Percentiles rank a stretch among this genome's conserved stretches.
phyloP scores from a whole-genome alignment of 2,113 vertebrate species.

The Forbesichthys papilliferus region DNA sequence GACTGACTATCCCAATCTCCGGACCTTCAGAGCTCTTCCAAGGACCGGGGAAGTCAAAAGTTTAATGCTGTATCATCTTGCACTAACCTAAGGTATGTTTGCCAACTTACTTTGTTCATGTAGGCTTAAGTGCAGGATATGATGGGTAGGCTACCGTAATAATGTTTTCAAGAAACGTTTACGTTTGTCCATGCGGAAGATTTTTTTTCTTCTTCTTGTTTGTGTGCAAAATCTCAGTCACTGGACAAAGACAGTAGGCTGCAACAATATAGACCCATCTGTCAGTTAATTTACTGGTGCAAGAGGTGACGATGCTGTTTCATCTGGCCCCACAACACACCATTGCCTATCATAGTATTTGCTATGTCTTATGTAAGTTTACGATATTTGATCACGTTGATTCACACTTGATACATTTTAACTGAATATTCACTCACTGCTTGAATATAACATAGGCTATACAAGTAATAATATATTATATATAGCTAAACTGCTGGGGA shows the following conservation, averaged over 20 bases:
- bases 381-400: not conserved
- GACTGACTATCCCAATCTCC: conserved; percentile 53
- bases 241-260: too few relatives aligned
- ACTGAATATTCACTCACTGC: not conserved
- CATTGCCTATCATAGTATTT: too few relatives aligned
- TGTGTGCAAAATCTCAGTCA: too few relatives aligned
- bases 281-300: too few relatives aligned
- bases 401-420: too few relatives aligned
- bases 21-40: conserved; percentile 54
- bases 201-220: too few relatives aligned
- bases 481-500: not conserved
- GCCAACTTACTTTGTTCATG: not conserved
- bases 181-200: too few relatives aligned
- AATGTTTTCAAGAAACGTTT: too few relatives aligned
- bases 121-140: not conserved
- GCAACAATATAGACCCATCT: too few relatives aligned
- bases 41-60: conserved; percentile 61
- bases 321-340: not conserved
- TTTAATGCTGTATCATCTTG: conserved; percentile 67
- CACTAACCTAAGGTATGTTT: conserved; percentile 63
- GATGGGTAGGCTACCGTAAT: not conserved
- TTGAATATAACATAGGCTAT: not conserved
- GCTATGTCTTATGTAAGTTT: not conserved
- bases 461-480: too few relatives aligned
- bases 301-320: not conserved